Percentiles rank a stretch among this genome's conserved stretches.
Conservation (phyloP, 2,113 vertebrate species). For the Cinclus cinclus region DNA sequence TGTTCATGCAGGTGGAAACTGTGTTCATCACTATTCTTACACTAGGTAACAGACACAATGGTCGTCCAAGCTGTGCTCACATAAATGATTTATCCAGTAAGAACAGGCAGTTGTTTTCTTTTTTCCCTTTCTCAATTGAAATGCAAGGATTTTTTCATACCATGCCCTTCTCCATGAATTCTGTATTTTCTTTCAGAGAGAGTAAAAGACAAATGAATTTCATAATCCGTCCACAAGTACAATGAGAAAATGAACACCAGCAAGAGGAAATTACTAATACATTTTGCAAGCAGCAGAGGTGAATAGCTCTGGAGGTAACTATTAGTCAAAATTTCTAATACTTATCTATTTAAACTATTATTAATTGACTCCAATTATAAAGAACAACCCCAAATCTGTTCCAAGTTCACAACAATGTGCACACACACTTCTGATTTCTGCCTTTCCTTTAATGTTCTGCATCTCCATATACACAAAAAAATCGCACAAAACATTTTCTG, state of each 20-base stretch:
- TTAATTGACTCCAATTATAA: neutral
- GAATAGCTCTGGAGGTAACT: neutral
- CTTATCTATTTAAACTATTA: neutral
- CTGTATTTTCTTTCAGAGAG: neutral
- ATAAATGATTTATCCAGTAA: neutral
- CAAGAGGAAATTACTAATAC: neutral
- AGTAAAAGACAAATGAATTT: neutral
- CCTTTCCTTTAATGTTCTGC: neutral
- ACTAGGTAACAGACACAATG: neutral
- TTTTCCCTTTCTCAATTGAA: neutral
- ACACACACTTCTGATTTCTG: neutral
- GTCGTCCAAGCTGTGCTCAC: neutral
- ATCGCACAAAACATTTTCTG: neutral
- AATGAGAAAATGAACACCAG: neutral
- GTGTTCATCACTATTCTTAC: neutral
- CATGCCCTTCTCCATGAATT: neutral
- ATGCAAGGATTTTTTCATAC: neutral
- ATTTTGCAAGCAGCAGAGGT: neutral
- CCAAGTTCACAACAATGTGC: neutral
- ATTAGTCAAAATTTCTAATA: neutral
- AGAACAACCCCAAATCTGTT: neutral
- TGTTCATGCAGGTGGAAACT: neutral
- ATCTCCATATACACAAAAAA: neutral
- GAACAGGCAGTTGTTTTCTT: neutral
- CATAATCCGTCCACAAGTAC: neutral